Evolutionary conservation across 2,113 vertebrate species (phyloP).

Genomic region (Heliornis fulica): DNA sequence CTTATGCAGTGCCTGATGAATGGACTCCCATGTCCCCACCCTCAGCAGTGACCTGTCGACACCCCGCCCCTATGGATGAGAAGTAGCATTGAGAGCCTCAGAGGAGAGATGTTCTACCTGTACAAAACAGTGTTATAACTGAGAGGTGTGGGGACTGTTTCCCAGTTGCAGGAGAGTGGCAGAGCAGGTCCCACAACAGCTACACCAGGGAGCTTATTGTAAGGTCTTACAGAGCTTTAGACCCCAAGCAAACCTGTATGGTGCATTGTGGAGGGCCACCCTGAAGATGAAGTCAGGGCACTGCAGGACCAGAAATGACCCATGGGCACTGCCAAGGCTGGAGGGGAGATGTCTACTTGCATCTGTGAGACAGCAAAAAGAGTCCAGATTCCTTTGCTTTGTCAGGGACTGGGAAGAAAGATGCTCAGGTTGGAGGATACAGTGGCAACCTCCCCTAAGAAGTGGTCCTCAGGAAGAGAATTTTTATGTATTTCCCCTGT

Average conservation of each 20-base stretch:
- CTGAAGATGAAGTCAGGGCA: too few relatives aligned
- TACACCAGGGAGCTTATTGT: not conserved
- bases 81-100: not conserved
- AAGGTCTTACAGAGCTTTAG: not conserved
- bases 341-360: too few relatives aligned
- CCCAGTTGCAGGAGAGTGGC: not conserved
- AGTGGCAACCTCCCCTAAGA: not conserved
- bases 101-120: not conserved
- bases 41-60: not conserved
- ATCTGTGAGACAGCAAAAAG: not conserved
- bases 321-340: accelerated
- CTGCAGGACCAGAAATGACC: not conserved
- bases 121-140: not conserved
- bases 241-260: not conserved
- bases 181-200: not conserved
- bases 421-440: not conserved
- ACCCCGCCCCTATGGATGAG: not conserved
- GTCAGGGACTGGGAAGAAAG: not conserved
- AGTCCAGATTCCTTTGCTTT: not conserved
- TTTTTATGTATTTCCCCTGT: not conserved
- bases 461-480: not conserved
- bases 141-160: not conserved
- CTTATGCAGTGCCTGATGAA: not conserved
- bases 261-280: not conserved
- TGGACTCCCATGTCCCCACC: not conserved